Conservation (phyloP, 2,797 vertebrate species). For the Pteronotus mesoamericanus region DNA sequence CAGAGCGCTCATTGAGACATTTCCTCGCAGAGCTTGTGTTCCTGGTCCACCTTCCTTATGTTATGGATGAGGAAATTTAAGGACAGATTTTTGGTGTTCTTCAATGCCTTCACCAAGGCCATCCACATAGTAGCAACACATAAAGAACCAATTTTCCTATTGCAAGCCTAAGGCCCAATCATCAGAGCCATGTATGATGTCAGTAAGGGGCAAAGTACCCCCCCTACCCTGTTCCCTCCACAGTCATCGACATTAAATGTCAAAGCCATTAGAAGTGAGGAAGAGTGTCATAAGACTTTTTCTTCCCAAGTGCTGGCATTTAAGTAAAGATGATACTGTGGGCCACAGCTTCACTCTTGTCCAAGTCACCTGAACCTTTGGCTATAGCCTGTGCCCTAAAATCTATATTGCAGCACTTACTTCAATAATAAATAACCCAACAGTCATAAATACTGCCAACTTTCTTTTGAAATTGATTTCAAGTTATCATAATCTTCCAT, state of each 20-base stretch:
- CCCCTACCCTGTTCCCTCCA: background rate
- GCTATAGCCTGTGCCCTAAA: background rate
- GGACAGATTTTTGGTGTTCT: background rate
- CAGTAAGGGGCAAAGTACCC: background rate
- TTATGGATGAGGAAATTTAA: background rate
- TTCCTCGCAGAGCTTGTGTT: background rate
- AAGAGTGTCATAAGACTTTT: background rate
- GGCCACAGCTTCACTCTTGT: background rate
- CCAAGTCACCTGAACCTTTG: background rate
- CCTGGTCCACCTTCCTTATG: background rate
- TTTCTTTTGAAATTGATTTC: background rate
- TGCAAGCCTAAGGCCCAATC: background rate
- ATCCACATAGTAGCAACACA: background rate
- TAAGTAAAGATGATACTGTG: background rate
- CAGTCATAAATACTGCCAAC: background rate
- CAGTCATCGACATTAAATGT: background rate
- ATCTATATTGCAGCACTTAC: background rate
- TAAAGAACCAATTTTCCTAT: background rate
- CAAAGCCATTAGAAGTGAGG: background rate
- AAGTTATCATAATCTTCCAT: background rate
- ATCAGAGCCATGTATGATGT: background rate
- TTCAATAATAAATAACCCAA: background rate
- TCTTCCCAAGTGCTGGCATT: background rate
- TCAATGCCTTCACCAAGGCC: background rate
- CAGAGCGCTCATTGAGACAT: background rate